phyloP scores from a whole-genome alignment of 2,888 invertebrate genomes.

The Therioaphis trifolii region DNA sequence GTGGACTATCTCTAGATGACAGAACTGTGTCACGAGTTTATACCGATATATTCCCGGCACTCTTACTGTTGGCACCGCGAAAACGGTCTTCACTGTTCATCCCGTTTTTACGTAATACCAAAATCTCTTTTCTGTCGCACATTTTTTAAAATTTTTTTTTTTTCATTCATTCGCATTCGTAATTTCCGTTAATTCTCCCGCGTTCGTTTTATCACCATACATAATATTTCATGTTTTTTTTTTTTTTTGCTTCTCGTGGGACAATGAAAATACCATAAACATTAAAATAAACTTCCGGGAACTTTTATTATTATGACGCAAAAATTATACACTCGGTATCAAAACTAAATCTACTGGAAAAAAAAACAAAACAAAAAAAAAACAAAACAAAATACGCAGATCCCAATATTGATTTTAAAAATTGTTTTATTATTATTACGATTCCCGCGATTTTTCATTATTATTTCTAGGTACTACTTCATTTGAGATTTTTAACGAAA shows the following conservation, averaged over 20 bases:
- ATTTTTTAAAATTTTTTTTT: neutral
- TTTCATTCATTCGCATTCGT: neutral
- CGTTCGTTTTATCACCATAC: neutral
- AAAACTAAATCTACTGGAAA: neutral
- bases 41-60: too few species aligned
- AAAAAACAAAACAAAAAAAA: neutral
- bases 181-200: neutral
- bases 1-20: neutral
- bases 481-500: neutral
- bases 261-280: neutral
- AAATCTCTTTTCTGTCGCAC: neutral
- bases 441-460: neutral
- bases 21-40: neutral
- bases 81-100: neutral
- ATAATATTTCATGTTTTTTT: neutral
- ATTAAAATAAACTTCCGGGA: neutral
- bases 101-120: neutral
- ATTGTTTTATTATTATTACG: neutral
- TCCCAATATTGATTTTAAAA: neutral
- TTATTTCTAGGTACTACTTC: too few species aligned
- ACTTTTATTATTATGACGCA: neutral
- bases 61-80: neutral
- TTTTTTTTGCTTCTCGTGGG: neutral
- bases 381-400: neutral
- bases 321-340: too few species aligned